Conservation (phyloP, 1,140 invertebrate species). For the Lepidurus apus region DNA sequence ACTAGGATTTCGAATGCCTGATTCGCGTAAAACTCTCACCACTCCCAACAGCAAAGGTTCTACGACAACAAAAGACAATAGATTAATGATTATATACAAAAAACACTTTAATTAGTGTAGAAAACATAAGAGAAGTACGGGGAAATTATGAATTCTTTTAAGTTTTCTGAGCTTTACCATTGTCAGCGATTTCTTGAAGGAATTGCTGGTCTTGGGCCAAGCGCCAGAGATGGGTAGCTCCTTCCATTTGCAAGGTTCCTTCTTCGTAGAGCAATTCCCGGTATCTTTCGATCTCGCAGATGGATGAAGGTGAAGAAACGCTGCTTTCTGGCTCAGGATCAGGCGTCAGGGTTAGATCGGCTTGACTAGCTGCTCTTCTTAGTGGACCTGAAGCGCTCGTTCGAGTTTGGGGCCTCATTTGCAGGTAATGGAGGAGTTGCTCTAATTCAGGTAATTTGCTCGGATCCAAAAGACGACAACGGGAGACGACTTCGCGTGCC, state of each 20-base stretch:
- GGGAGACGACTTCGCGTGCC: conserved; percentile 79
- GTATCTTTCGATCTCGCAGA: conserved; percentile 85
- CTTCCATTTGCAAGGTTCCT: conserved; percentile 84
- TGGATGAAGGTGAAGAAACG: conserved; percentile 45
- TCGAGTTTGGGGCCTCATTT: conserved; percentile 55
- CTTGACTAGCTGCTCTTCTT: background rate
- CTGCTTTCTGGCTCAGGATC: background rate
- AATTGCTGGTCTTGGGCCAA: conserved; percentile 89
- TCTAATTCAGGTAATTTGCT: conserved; percentile 79
- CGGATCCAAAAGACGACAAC: conserved; percentile 81
- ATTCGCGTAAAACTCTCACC: conserved; percentile 88
- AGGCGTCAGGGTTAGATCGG: background rate
- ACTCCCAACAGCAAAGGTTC: conserved; percentile 76
- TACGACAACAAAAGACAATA: conserved; percentile 57
- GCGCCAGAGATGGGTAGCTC: conserved; percentile 83
- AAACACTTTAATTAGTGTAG: background rate
- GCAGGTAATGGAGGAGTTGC: conserved; percentile 84
- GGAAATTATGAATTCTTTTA: background rate
- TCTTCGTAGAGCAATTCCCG: conserved; percentile 96
- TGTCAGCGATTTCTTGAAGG: conserved; percentile 83
- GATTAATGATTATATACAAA: too few species aligned
- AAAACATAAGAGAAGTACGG: background rate
- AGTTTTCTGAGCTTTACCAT: conserved; percentile 56
- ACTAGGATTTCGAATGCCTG: conserved; percentile 89
- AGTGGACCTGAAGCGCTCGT: conserved; percentile 42